Percentiles rank a stretch among this genome's conserved stretches.
These are phyloP conservation scores for Actinernus sp. DNA, from an alignment of 92 coral and sea anemone species.

Conservation along the genomic window DNA sequence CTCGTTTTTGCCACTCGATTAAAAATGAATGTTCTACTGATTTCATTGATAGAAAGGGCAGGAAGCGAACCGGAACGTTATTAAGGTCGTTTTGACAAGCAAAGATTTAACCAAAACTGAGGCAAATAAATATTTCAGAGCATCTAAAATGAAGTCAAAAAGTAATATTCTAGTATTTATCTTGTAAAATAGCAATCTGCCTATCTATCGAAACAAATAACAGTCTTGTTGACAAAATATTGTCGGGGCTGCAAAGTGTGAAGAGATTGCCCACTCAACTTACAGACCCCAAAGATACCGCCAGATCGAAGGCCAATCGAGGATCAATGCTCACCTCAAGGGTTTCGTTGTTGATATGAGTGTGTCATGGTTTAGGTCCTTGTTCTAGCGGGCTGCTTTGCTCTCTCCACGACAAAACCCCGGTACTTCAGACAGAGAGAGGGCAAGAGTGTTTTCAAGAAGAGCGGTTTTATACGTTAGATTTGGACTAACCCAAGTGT, in stretches of 20 bases:
- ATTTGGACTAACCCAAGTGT: too few species aligned
- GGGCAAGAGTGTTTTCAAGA: too few species aligned
- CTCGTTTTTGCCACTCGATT: neutral
- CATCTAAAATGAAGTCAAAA: neutral
- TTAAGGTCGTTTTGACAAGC: neutral
- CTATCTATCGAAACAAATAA: neutral
- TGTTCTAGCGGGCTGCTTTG: neutral
- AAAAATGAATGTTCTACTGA: neutral
- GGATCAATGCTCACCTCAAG: neutral
- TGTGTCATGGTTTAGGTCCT: neutral
- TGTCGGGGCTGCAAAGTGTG: neutral
- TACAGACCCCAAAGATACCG: neutral
- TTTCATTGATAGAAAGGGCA: neutral
- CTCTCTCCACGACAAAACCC: too few species aligned
- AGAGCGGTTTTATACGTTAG: too few species aligned
- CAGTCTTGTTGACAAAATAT: neutral
- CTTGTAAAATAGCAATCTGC: neutral
- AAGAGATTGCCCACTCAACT: neutral
- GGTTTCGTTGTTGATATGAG: constrained; percentile 1
- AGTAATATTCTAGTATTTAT: neutral
- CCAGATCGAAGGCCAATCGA: neutral
- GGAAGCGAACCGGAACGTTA: neutral
- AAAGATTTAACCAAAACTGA: neutral
- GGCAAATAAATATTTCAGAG: neutral
- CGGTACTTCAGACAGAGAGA: too few species aligned